Base-by-base conservation (phyloP, 2,888 invertebrate species). In the Alsophila aescularia region DNA sequence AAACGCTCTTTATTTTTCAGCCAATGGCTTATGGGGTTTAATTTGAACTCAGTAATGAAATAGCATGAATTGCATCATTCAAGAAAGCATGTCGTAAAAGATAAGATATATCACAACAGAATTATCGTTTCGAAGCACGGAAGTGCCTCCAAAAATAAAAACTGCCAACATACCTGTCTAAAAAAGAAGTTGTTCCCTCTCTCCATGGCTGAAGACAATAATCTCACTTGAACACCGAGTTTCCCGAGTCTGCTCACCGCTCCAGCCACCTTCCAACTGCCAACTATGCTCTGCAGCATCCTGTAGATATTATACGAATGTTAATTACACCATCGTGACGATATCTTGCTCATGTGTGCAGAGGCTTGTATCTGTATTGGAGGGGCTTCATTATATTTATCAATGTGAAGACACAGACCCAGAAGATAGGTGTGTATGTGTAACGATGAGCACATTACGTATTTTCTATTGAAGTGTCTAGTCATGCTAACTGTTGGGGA, bases 181-280 rank as follows among this genome's bases (percentile, higher is more conserved):
- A 90, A 88, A 72, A 90, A 90, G 72, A 90, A 86, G 52, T 73
- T 74, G 0, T 75, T 67, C 1, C 69, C 73, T 15, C 68, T 77
- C 13, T 72, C 75, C 66, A 77, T 72, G 4, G 70, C 63, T 2
- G 86, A 62, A 2, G 86, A 78, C 55, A 83, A 60, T 13, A 64
- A 55, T 52, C 81, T 72, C 0, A 76, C 47, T 12, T 69, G 73
- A 10, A 61, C 14, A 6, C 69, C 55, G 2, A 55, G 29, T 13
- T 64, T 71, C 0, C 62, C 45, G 9, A 69, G 52, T 21, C 59
- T 52, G 21, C 64, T 55, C 44, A 73, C 56, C 40, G 67, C 58
- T 13, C 70, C 70, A 0, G 64, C 67, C 6, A 70, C 47, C 58
- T 73, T 74, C 69, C 71, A 60, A 35, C 78, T 70, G 52, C 71